These are phyloP conservation scores for Lasioglossum malachurum DNA, from an alignment of 2,888 invertebrate genomes.

Conservation along the genomic window DNA sequence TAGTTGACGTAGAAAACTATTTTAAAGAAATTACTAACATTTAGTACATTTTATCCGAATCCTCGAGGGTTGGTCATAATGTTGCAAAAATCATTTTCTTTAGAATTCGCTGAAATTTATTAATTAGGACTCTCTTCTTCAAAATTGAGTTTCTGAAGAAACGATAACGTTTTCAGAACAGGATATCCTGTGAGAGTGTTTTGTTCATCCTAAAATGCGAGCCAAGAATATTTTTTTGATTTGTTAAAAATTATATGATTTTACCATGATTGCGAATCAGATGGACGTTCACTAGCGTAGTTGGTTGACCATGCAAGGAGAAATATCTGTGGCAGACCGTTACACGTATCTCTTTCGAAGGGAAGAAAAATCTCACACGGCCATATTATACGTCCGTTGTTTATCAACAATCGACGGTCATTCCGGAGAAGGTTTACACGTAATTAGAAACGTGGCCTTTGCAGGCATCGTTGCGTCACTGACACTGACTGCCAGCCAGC, in stretches of 20 bases:
- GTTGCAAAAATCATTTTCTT: too few species aligned
- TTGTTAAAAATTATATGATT: neutral
- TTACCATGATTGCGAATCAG: neutral
- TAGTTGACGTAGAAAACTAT: too few species aligned
- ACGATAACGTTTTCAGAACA: too few species aligned
- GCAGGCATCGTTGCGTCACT: slow-evolving; percentile 59
- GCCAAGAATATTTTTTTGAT: neutral
- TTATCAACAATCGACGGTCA: slow-evolving; percentile 55
- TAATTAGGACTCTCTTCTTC: too few species aligned
- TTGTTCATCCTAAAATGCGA: too few species aligned
- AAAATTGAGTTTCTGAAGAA: too few species aligned
- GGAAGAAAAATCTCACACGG: slow-evolving; percentile 31
- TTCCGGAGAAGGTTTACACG: slow-evolving; percentile 44
- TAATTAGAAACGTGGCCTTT: slow-evolving; percentile 61
- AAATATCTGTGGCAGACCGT: neutral
- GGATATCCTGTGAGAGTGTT: too few species aligned
- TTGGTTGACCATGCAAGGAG: neutral
- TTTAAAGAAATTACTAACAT: too few species aligned
- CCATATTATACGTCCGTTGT: slow-evolving; percentile 27
- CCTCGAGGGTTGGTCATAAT: too few species aligned
- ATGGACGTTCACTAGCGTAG: neutral
- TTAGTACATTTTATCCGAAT: too few species aligned
- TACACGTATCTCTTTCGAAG: neutral
- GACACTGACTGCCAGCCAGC: slow-evolving; percentile 55
- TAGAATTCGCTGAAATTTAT: too few species aligned